Conservation (phyloP, 2,113 vertebrate genomes). For the Coryphaenoides rupestris region DNA sequence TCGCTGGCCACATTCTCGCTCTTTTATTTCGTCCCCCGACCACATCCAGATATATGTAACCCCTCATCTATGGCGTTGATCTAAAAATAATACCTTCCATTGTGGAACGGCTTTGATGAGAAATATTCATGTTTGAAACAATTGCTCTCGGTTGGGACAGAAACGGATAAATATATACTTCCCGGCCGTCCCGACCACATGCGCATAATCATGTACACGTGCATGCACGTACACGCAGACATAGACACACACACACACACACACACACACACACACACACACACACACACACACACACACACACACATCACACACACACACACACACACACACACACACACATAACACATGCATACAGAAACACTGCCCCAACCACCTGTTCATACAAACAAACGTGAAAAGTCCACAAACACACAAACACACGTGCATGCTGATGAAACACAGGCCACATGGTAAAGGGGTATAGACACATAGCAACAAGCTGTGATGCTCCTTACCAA, state of each 20-base stretch:
- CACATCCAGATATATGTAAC: slow-evolving; percentile 69
- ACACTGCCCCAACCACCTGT: not conserved
- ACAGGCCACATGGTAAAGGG: too few species aligned
- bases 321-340: not conserved
- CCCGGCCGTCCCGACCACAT: slow-evolving; percentile 19
- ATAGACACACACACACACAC: not conserved
- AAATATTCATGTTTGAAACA: slow-evolving; percentile 37
- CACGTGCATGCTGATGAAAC: not conserved
- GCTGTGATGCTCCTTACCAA: too few species aligned
- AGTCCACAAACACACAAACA: slow-evolving; percentile 7
- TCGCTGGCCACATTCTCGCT: slow-evolving; percentile 38
- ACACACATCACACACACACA: not conserved
- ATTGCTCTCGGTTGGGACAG: slow-evolving; percentile 36
- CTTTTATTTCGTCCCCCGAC: slow-evolving; percentile 27
- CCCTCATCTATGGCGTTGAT: slow-evolving; percentile 62
- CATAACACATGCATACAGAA: not conserved
- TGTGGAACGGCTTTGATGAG: slow-evolving; percentile 50
- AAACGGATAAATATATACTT: slow-evolving; percentile 43
- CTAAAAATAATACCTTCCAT: slow-evolving; percentile 62
- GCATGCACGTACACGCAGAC: not conserved
- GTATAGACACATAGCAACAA: too few species aligned
- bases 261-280: slow-evolving; percentile 18
- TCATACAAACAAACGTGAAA: slow-evolving; percentile 10
- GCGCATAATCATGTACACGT: not conserved
- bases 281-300: slow-evolving; percentile 14